Base-by-base conservation (phyloP, 2,113 vertebrate species). In the Paramormyrops kingsleyae region DNA sequence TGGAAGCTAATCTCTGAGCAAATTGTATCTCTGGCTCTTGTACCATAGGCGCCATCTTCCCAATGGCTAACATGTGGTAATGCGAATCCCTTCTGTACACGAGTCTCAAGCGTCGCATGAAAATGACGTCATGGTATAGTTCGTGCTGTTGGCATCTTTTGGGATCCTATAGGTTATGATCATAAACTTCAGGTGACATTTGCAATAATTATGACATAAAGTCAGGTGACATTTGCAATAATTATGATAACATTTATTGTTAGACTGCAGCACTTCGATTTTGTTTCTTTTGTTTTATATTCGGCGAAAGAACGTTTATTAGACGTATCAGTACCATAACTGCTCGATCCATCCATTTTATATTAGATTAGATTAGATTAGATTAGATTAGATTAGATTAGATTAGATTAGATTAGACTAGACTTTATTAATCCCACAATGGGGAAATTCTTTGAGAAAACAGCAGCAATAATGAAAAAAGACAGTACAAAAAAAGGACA, bases 1-100 rank as follows among this genome's bases (percentile, higher is more conserved):
- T 97, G 3, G 97, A 97, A 1, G 98, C 97, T 88, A 99, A 85
- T 77, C 96, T 96, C 93, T 98, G 97, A 0, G 98, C 98, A 44
- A 99, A 96, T 90, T 95, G 95, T 1, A 98, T 88, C 92, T 98
- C 97, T 0, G 95, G 95, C 1, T 94, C 94, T 83, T 89, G 92
- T 2, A 42, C 89, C 47, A 56, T 2, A 21, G 90, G 15, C 90
- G 92, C 93, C 95, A 95, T 95, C 52, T 50, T 91, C 44, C 0
- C 66, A 27, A 8, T 0, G 1, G 0, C 85, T 93, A 93, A 95
- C 94, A 94, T 94, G 94, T 90, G 90, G 62, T 87, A 84, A 9
- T 24, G 6, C 7, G 46, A 21, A 47, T 9, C 15, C 83, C 17
- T 47, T 46, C 80, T 39, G 42, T 4, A n/a, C 44, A 46, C 31